A percentile compares a stretch with the other conserved stretches of the same genome.
These are phyloP conservation scores for Nudaria mundana DNA, from an alignment of 2,888 invertebrate genomes.

Conservation along the genomic window DNA sequence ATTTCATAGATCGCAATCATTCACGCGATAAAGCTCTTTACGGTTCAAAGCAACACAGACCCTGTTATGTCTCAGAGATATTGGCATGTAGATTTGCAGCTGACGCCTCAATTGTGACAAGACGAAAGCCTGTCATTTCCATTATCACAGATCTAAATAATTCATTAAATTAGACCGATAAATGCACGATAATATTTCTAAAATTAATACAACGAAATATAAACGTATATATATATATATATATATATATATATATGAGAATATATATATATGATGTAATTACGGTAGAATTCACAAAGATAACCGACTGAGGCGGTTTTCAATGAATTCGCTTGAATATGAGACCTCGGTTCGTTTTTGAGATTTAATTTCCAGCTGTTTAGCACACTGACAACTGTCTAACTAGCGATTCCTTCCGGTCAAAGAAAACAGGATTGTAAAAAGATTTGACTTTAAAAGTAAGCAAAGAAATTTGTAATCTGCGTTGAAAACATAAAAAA, in stretches of 20 bases:
- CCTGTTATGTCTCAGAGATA: conserved; percentile 21
- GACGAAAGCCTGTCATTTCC: conserved; percentile 38
- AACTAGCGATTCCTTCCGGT: conserved; percentile 38
- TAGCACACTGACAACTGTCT: conserved; percentile 42
- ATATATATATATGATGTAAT: conserved; percentile 4
- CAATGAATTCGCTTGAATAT: conserved; percentile 50
- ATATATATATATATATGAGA: too few relatives aligned
- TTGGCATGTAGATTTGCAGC: conserved; percentile 40
- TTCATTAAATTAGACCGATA: conserved; percentile 48
- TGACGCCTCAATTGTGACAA: conserved; percentile 51
- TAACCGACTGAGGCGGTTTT: conserved; percentile 20
- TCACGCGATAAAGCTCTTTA: conserved; percentile 24
- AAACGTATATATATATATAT: too few relatives aligned
- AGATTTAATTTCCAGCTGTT: conserved; percentile 55
- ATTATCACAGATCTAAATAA: conserved; percentile 41
- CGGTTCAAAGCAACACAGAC: conserved; percentile 17
- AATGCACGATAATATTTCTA: conserved; percentile 23
- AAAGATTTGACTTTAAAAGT: conserved; percentile 42
- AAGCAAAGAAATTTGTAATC: too few relatives aligned
- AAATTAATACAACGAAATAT: conserved; percentile 11
- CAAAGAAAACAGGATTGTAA: conserved; percentile 37
- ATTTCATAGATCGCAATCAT: conserved; percentile 43
- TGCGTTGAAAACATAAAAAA: too few relatives aligned
- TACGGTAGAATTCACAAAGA: conserved; percentile 15
- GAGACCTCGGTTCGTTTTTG: conserved; percentile 45